phyloP scores from a whole-genome alignment of 2,797 vertebrate genomes.

The Sternotherus odoratus region DNA sequence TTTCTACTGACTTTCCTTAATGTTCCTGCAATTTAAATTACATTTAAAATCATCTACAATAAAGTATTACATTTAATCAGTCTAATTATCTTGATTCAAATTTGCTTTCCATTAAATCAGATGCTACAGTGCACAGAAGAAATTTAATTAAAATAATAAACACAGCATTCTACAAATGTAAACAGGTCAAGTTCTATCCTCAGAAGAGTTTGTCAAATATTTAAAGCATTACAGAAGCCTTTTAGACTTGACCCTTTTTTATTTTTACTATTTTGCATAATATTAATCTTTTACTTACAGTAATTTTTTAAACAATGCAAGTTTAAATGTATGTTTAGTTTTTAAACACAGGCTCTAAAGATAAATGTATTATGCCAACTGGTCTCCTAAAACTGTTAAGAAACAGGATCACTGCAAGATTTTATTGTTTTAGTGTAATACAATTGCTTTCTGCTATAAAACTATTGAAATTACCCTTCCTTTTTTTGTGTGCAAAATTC shows the following conservation, averaged over 20 bases:
- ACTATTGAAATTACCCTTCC: not conserved
- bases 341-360: not conserved
- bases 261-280: not conserved
- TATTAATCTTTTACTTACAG: not conserved
- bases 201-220: not conserved
- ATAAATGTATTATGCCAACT: not conserved
- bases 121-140: not conserved
- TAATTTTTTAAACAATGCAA: not conserved
- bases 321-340: not conserved
- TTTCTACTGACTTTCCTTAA: not conserved
- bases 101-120: slow-evolving; percentile 17
- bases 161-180: not conserved
- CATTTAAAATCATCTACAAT: not conserved
- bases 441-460: not conserved
- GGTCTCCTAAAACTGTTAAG: not conserved
- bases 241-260: not conserved
- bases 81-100: slow-evolving; percentile 21
- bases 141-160: slow-evolving; percentile 11
- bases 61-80: slow-evolving; percentile 27
- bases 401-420: not conserved
- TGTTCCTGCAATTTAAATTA: slow-evolving; percentile 20
- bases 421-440: not conserved
- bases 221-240: not conserved
- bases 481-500: not conserved
- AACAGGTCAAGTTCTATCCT: not conserved